Conservation (phyloP, 64 coral and sea anemone genomes). For the Pocillopora verrucosa region DNA sequence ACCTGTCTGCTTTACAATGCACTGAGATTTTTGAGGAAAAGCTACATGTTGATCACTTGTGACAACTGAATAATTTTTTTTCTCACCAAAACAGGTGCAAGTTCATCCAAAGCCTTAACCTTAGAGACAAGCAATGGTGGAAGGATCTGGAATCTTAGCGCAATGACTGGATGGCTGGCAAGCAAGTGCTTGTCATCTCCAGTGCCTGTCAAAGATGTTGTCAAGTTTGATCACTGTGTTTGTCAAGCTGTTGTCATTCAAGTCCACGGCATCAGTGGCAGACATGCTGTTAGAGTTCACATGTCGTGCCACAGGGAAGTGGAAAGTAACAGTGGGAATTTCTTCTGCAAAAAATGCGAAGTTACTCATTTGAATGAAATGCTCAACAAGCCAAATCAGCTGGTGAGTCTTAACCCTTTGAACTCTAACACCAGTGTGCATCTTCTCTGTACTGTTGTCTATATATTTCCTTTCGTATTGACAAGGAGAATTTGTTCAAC, state of each 20-base stretch:
- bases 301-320: constrained; percentile 65
- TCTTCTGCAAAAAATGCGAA: constrained; percentile 58
- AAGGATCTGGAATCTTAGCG: constrained; percentile 84
- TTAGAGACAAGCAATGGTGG: constrained; percentile 60
- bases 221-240: constrained; percentile 42
- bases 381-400: constrained; percentile 25
- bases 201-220: constrained; percentile 1
- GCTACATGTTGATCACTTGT: too few species aligned
- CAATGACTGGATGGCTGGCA: constrained; percentile 81
- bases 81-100: background rate
- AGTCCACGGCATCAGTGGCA: constrained; percentile 31
- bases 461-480: too few species aligned
- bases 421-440: too few species aligned
- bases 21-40: too few species aligned
- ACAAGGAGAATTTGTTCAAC: too few species aligned
- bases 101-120: background rate
- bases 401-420: background rate
- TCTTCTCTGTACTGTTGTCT: too few species aligned
- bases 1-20: too few species aligned
- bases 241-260: constrained; percentile 68
- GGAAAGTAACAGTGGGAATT: constrained; percentile 20
- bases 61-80: background rate
- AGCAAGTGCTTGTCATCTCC: constrained; percentile 63
- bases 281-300: constrained; percentile 49
- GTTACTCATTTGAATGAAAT: constrained; percentile 43